phyloP scores from a whole-genome alignment of 1,140 invertebrate genomes.

The Lamellibrachia luymesi region DNA sequence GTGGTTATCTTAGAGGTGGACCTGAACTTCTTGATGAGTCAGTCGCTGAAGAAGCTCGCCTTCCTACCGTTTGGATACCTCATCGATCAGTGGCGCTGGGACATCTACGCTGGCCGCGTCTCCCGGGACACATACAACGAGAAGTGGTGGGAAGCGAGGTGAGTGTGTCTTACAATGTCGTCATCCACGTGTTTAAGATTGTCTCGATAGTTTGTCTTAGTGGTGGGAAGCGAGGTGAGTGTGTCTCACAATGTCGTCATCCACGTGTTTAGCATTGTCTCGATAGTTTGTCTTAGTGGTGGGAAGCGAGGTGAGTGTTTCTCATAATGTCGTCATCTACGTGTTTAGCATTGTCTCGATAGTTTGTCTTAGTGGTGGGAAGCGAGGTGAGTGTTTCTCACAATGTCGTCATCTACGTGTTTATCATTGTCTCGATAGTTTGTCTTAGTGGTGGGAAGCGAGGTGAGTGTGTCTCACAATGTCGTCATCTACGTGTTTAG shows the following conservation, averaged over 20 bases:
- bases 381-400: slow-evolving; percentile 65
- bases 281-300: too few species aligned
- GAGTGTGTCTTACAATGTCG: slow-evolving; percentile 44
- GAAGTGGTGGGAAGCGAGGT: slow-evolving; percentile 80
- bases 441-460: slow-evolving; percentile 72
- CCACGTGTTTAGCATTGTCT: too few species aligned
- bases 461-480: slow-evolving; percentile 62
- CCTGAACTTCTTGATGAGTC: slow-evolving; percentile 55
- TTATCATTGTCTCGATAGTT: too few species aligned
- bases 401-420: background rate
- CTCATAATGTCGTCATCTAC: background rate
- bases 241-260: background rate
- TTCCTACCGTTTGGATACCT: slow-evolving; percentile 86
- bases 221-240: slow-evolving; percentile 80
- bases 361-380: slow-evolving; percentile 87
- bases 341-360: too few species aligned
- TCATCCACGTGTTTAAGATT: too few species aligned
- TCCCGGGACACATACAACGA: slow-evolving; percentile 72
- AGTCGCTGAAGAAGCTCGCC: slow-evolving; percentile 84
- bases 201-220: too few species aligned
- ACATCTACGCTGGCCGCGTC: slow-evolving; percentile 76
- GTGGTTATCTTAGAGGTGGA: background rate
- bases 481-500: background rate
- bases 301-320: slow-evolving; percentile 71
- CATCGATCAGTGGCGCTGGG: slow-evolving; percentile 85